These are phyloP conservation scores for Siniperca undulata DNA, from an alignment of 2,797 vertebrate species.

Conservation along the genomic window DNA sequence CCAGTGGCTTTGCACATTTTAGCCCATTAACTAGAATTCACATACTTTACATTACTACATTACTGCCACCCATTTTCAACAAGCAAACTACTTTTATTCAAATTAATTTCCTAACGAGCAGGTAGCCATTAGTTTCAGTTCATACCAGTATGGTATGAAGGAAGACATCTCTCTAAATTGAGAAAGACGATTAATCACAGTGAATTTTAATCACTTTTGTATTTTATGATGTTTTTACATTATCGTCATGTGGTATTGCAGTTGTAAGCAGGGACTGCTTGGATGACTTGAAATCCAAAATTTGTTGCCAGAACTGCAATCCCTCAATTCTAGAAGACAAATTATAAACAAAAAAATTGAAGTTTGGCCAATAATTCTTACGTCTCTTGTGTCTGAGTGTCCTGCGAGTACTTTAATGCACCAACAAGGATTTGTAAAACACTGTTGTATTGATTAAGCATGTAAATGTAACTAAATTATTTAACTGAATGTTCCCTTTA, in stretches of 20 bases:
- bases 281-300: no score
- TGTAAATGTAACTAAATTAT: neutral
- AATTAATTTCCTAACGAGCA: neutral
- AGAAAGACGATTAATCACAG: neutral
- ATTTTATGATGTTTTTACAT: neutral
- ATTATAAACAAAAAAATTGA: neutral
- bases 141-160: neutral
- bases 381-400: neutral
- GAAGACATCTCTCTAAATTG: neutral
- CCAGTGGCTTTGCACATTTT: neutral
- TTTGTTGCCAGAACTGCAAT: no score
- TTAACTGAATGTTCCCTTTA: neutral
- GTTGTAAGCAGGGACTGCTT: neutral
- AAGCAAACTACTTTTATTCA: neutral
- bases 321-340: neutral
- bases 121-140: neutral
- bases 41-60: neutral
- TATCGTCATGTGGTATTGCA: neutral
- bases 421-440: neutral
- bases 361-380: neutral
- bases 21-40: constrained; percentile 1
- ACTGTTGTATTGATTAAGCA: no score
- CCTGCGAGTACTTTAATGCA: neutral
- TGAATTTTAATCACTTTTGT: neutral
- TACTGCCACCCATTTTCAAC: neutral